Percentiles rank a stretch among this genome's conserved stretches.
These are phyloP conservation scores for Agelaius tricolor DNA, from an alignment of 2,113 vertebrate genomes.

Conservation along the genomic window DNA sequence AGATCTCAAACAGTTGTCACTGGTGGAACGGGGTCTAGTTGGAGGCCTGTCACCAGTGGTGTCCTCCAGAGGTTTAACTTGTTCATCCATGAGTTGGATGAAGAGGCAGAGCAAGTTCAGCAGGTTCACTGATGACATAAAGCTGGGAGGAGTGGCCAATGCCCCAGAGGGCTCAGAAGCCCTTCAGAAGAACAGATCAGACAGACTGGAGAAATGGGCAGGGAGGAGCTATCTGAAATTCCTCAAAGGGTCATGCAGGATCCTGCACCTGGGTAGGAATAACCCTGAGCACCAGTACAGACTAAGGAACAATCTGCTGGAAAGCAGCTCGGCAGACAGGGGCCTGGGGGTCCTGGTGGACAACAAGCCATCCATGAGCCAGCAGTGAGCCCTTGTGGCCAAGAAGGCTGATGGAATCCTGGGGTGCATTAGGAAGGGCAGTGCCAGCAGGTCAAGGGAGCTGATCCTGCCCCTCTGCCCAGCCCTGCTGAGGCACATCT, in stretches of 20 bases:
- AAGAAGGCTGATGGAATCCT: background rate
- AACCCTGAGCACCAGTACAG: accelerated
- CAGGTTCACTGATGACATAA: background rate
- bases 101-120: background rate
- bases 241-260: accelerated
- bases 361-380: background rate
- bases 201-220: background rate
- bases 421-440: background rate
- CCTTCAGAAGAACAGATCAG: background rate
- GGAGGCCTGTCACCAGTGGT: background rate
- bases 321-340: background rate
- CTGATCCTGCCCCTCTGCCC: background rate
- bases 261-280: background rate
- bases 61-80: background rate
- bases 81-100: background rate
- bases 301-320: background rate
- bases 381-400: background rate
- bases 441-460: background rate
- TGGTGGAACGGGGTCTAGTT: background rate
- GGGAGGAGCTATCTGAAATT: background rate
- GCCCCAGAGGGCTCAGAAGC: background rate
- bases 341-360: background rate
- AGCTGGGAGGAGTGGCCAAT: background rate
- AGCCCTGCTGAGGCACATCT: background rate
- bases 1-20: background rate